These are phyloP conservation scores for Pharmacophagus antenor DNA, from an alignment of 2,888 invertebrate species.

Conservation along the genomic window DNA sequence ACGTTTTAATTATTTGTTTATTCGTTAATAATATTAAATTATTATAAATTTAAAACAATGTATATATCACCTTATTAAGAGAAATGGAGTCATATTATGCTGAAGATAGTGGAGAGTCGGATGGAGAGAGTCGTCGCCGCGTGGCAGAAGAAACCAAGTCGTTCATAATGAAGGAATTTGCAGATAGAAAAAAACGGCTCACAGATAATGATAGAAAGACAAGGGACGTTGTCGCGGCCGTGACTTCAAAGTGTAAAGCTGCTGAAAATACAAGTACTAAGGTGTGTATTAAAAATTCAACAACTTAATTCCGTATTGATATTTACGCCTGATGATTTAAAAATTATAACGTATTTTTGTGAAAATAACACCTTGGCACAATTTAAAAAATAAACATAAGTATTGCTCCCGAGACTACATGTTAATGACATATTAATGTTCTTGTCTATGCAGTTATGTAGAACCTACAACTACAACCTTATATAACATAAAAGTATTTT, in stretches of 20 bases:
- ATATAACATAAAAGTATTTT: too few species aligned
- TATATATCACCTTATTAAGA: conserved; percentile 41
- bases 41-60: neutral
- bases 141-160: conserved; percentile 84
- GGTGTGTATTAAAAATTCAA: conserved; percentile 61
- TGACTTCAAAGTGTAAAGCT: conserved; percentile 85
- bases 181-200: conserved; percentile 81
- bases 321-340: too few species aligned
- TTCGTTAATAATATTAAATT: neutral
- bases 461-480: too few species aligned
- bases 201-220: conserved; percentile 47
- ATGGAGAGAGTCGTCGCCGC: conserved; percentile 60
- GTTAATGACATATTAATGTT: too few species aligned
- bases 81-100: conserved; percentile 74
- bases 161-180: conserved; percentile 89
- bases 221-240: conserved; percentile 81
- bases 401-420: too few species aligned
- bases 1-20: too few species aligned
- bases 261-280: conserved; percentile 88
- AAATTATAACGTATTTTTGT: too few species aligned
- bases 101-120: conserved; percentile 63
- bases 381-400: too few species aligned
- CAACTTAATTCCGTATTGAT: neutral
- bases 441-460: too few species aligned
- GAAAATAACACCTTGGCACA: too few species aligned